These are phyloP conservation scores for Sardinella longiceps DNA, from an alignment of 2,797 vertebrate genomes.

Conservation along the genomic window DNA sequence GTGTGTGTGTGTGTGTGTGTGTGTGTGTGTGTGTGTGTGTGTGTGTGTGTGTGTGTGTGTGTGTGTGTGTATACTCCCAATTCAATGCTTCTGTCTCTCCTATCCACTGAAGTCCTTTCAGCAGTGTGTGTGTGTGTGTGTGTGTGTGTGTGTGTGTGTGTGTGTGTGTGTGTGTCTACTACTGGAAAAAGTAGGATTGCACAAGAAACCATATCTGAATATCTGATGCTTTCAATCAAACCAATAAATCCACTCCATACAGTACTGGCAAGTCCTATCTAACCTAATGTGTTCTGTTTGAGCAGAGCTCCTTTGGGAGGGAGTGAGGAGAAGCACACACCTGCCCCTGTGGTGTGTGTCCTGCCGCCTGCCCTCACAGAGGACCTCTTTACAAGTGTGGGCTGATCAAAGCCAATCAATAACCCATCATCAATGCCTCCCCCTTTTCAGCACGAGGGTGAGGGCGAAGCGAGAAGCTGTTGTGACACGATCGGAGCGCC, in stretches of 20 bases:
- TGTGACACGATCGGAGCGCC: not conserved
- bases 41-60: not conserved
- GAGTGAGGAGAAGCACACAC: no score
- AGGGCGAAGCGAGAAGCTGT: not conserved
- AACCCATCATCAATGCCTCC: not conserved
- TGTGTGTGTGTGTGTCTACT: no score
- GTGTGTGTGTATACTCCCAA: not conserved
- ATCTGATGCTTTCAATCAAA: no score
- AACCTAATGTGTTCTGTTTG: no score
- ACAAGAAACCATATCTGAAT: no score
- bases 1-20: constrained; percentile 12
- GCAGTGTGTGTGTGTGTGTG: not conserved
- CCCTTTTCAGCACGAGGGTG: not conserved
- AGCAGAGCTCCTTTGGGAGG: no score
- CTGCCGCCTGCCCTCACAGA: not conserved
- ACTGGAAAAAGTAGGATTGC: no score
- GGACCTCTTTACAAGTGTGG: not conserved
- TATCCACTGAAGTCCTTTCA: not conserved
- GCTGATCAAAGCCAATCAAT: constrained; percentile 1
- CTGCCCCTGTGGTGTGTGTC: not conserved
- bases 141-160: not conserved
- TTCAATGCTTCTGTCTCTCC: not conserved
- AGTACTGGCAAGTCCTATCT: no score
- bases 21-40: constrained; percentile 1
- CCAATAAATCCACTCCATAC: no score